Conservation (phyloP, 2,888 invertebrate species). For the Leptopilina myrica region DNA sequence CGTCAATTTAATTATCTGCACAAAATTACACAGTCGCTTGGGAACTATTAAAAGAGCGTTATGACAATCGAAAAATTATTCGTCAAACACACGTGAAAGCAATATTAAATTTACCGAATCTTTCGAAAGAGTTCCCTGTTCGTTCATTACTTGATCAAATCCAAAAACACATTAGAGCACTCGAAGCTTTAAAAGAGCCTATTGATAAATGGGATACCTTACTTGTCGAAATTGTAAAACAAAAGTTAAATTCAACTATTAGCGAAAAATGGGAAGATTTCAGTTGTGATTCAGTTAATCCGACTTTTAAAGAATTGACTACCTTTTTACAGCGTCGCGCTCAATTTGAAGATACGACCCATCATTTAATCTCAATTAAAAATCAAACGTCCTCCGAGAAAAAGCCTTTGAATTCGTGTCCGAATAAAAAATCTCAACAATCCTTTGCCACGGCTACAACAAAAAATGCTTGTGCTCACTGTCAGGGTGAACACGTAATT, state of each 20-base stretch:
- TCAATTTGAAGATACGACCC: background rate
- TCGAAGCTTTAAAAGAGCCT: constrained; percentile 41
- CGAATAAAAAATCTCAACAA: background rate
- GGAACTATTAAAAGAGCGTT: constrained; percentile 45
- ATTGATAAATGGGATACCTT: constrained; percentile 44
- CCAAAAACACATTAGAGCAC: constrained; percentile 44
- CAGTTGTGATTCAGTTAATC: background rate
- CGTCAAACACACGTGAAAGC: constrained; percentile 43
- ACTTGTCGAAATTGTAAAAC: constrained; percentile 10
- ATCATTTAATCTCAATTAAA: background rate
- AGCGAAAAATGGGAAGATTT: constrained; percentile 2
- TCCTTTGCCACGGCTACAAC: background rate
- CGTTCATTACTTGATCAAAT: constrained; percentile 28
- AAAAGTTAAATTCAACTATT: background rate
- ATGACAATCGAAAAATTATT: constrained; percentile 43
- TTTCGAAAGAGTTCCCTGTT: constrained; percentile 38
- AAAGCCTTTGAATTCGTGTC: background rate
- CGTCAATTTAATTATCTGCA: constrained; percentile 43
- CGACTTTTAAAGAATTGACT: background rate
- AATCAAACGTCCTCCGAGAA: background rate
- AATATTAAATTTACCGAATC: constrained; percentile 32
- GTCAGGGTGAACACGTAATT: background rate
- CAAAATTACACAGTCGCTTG: constrained; percentile 52
- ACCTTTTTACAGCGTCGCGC: background rate
- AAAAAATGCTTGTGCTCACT: background rate